Conservation (phyloP, 2,888 invertebrate species). For the Chrysolina oricalcia region DNA sequence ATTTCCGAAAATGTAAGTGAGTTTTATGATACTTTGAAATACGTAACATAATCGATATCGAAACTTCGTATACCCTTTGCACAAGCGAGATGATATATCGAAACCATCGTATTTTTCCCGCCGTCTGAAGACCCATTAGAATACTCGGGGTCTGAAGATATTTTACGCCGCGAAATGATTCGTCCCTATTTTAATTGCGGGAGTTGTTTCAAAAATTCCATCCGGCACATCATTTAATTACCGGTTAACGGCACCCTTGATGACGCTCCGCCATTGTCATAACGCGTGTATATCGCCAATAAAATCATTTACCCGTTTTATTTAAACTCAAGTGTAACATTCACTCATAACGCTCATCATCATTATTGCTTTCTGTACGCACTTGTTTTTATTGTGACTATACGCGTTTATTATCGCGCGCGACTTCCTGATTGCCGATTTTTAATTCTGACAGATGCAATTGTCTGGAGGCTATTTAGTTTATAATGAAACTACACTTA, state of each 20-base stretch:
- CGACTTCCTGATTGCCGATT: constrained; percentile 21
- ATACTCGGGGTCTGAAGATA: constrained; percentile 31
- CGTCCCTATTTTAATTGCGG: constrained; percentile 63
- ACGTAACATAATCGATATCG: background rate
- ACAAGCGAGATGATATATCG: background rate
- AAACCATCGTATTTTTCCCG: constrained; percentile 2
- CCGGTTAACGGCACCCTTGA: constrained; percentile 70
- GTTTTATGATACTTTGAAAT: no score
- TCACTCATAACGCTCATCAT: constrained; percentile 57
- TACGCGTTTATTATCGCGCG: constrained; percentile 10
- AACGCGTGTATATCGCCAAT: constrained; percentile 67
- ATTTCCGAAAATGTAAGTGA: no score
- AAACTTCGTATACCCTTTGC: background rate
- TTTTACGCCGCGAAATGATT: constrained; percentile 54
- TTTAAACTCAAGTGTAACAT: constrained; percentile 62
- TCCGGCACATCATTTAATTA: constrained; percentile 70
- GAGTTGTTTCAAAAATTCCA: constrained; percentile 64
- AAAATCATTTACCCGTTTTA: constrained; percentile 68
- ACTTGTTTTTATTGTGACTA: constrained; percentile 34
- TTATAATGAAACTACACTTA: background rate
- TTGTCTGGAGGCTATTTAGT: constrained; percentile 7
- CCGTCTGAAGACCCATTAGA: constrained; percentile 10
- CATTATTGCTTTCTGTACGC: constrained; percentile 57
- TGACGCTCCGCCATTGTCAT: constrained; percentile 64
- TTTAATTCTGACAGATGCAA: constrained; percentile 19